phyloP scores from a whole-genome alignment of 2,797 vertebrate genomes.

The Channa striata region DNA sequence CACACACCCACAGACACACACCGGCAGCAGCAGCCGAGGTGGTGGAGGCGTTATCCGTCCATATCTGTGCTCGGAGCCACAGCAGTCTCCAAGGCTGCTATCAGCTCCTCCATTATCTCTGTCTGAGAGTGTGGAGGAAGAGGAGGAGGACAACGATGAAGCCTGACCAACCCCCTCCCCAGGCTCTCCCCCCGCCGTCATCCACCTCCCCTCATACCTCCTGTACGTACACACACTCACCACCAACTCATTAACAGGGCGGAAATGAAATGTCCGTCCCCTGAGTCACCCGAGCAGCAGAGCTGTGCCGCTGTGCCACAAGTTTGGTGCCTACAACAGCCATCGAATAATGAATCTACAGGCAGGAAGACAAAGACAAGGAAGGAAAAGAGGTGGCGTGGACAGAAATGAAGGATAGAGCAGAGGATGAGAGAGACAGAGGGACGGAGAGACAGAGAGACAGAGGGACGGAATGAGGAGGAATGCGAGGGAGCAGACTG shows the following conservation, averaged over 20 bases:
- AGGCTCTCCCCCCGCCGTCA: constrained; percentile 30
- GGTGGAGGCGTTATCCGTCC: constrained; percentile 91
- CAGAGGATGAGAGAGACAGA: constrained; percentile 18
- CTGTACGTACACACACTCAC: constrained; percentile 62
- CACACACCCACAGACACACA: constrained; percentile 33
- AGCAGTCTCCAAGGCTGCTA: constrained; percentile 96
- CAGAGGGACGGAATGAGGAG: constrained; percentile 21
- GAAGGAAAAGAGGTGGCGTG: constrained; percentile 51
- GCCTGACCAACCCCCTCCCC: constrained; percentile 34
- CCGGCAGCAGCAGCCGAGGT: constrained; percentile 70
- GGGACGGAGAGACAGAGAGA: constrained; percentile 28
- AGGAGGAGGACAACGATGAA: constrained; percentile 68
- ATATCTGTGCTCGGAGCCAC: constrained; percentile 92
- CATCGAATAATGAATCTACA: constrained; percentile 56
- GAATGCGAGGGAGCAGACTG: constrained; percentile 65
- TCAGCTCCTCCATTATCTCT: constrained; percentile 95
- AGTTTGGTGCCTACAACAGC: constrained; percentile 56
- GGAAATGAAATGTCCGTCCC: constrained; percentile 95
- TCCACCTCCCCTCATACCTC: constrained; percentile 67
- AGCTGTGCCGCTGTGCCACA: constrained; percentile 62
- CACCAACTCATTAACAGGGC: constrained; percentile 92
- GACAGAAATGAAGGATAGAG: constrained; percentile 22
- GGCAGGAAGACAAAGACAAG: constrained; percentile 20
- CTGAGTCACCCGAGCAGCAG: constrained; percentile 76
- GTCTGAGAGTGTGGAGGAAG: constrained; percentile 86